Base-by-base conservation (phyloP, 1,140 invertebrate genomes). In the Drosophila grimshawi region DNA sequence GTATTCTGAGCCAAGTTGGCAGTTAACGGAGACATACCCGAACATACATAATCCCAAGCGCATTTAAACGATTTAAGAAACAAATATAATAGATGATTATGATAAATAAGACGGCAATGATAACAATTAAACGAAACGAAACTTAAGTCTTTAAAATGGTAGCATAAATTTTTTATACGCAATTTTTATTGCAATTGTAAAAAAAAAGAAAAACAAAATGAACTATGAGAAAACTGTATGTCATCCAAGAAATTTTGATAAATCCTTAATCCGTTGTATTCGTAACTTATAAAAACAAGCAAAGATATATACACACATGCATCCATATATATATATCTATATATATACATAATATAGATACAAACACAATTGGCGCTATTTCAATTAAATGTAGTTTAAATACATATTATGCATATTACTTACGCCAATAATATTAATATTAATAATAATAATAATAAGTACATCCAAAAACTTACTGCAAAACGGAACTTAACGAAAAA, bases 181-280 rank as follows among this genome's bases (percentile, higher is more conserved):
- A 89, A 85, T 71, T 85, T 89, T 89, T 89, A 89, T 90, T 86
- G 78, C 70, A 85, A 81, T 69, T 89, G 80, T 89, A 88, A 86
- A 86, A 68, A 67, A 57, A 80, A 65, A 51, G 65, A 49, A 46
- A 62, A 56, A 41, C 56, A 65, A 37, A 41, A 80, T 62, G 64
- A 79, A 85, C 55, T 77, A 81, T 68, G 62, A 76, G 63, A 69
- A 62, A 78, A 78, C 57, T 85, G 66, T 76, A 62, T 49, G 71
- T 74, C 71, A 74, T 61, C 71, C 71, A 68, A 43, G 5, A 5
- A 53, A 43, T 67, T 74, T 71, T 61, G 65, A 74, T 74, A 62
- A 56, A 62, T 62, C 71, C 71, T 56, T 74, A 65, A 76, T 65
- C 46, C 55, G 60, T 75, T 75, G 53, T 63, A 75, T 63, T 62